Percentiles rank a stretch among this genome's conserved stretches.
These are phyloP conservation scores for Microcebus ravelobensis DNA, from an alignment of 2,113 vertebrate genomes.

Conservation along the genomic window DNA sequence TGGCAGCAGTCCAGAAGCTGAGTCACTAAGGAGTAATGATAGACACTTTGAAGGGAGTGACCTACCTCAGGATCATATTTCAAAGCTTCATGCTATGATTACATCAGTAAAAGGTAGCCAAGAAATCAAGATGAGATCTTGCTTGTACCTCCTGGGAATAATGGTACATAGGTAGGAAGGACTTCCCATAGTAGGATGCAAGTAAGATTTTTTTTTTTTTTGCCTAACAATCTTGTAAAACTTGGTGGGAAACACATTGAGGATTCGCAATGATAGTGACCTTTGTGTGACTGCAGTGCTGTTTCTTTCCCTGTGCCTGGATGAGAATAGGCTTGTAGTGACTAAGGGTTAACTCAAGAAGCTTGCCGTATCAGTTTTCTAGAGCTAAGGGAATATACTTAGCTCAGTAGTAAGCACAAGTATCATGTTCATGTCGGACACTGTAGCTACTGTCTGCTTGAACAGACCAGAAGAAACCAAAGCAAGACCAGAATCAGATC, in stretches of 20 bases:
- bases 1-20: conserved; percentile 69
- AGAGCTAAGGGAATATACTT: conserved; percentile 76
- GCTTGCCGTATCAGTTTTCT: conserved; percentile 68
- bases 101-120: conserved; percentile 71
- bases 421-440: conserved; percentile 75
- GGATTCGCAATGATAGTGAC: neutral
- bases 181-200: conserved; percentile 10
- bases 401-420: conserved; percentile 74
- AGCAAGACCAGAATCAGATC: conserved; percentile 54
- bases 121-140: conserved; percentile 76
- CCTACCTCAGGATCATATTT: conserved; percentile 68
- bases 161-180: conserved; percentile 18
- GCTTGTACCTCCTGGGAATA: conserved; percentile 51
- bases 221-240: neutral
- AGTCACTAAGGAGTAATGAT: conserved; percentile 74
- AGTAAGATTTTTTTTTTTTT: neutral
- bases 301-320: neutral
- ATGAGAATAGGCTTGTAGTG: conserved; percentile 48
- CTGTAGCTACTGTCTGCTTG: conserved; percentile 71
- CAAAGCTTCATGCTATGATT: conserved; percentile 77
- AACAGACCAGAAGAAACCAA: conserved; percentile 70
- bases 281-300: neutral
- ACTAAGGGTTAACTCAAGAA: conserved; percentile 70
- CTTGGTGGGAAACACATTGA: conserved; percentile 1
- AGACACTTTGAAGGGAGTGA: conserved; percentile 75